Base-by-base conservation (phyloP, 1,140 invertebrate genomes). In the Bombyx mori region DNA sequence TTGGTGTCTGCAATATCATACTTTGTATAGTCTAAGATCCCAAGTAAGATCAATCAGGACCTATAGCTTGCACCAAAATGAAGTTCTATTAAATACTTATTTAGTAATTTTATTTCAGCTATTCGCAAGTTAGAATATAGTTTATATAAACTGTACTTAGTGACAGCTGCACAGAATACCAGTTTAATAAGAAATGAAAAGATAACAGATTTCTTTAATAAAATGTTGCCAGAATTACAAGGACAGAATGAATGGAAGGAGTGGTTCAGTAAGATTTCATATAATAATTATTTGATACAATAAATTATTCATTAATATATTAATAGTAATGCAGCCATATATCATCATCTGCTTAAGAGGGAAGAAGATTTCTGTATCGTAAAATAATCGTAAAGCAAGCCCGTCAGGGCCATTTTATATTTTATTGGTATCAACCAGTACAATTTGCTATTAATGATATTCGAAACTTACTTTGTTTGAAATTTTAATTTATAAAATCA, bases 181-280 rank as follows among this genome's bases (percentile, higher is more conserved):
- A 90, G 93, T 52, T 95, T 92, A 57, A 94, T 94, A 64, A 94
- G 94, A 69, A 89, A 91, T 51, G 97, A 98, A 26, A 96, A 95
- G 88, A 91, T 98, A 49, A 89, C 91, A 46, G 97, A 98, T 62
- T 99, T 99, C 84, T 96, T 99, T 79, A 91, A 91, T 42, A 97
- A 94, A 88, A 92, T 98, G 91, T 91, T 95, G 6, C 89, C 92
- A 53, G 95, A 98, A 72, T 75, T 98, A 42, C 95, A 97, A 77
- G 93, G 93, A 56, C 95, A 97, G 79, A 89, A 90, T 55, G 97
- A 98, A 77, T 99, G 97, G 96, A 97, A 94, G 76, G 97, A 99
- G 71, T 99, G 97, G 97, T 99, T 98, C 89, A 94, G 97, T 98
- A 92, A 90, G 92, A 88, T 52, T 44, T 56, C n/a, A 47, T 9